Evolutionary conservation across 1,140 invertebrate genomes (phyloP).

Genomic region (Cydia strobilella): DNA sequence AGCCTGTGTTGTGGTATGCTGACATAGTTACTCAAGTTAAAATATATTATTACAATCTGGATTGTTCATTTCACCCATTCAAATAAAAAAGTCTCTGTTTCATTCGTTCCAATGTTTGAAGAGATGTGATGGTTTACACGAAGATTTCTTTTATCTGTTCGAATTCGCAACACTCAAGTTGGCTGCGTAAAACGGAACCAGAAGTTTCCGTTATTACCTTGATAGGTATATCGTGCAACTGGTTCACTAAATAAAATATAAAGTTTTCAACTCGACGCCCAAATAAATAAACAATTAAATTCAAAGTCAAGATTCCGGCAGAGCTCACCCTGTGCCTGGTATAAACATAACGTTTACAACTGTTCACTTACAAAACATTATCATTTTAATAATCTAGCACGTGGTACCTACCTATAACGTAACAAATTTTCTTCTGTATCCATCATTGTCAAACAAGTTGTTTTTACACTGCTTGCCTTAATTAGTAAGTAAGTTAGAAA

Average conservation of each 20-base stretch:
- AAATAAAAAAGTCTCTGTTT: not conserved
- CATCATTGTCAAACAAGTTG: constrained; percentile 27
- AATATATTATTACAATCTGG: not conserved
- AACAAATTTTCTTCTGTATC: constrained; percentile 8
- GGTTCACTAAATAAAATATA: not conserved
- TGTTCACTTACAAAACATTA: not conserved
- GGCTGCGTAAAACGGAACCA: not conserved
- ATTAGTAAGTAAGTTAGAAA: not conserved
- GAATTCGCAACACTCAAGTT: constrained; percentile 20
- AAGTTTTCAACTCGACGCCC: not conserved
- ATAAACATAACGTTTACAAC: not conserved
- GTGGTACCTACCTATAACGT: not conserved
- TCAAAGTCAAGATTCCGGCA: not conserved
- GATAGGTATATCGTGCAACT: not conserved
- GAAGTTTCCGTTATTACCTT: not conserved
- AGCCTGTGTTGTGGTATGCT: constrained; percentile 42
- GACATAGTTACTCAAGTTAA: constrained; percentile 38
- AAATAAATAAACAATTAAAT: not conserved
- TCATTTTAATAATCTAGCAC: not conserved
- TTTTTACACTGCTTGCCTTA: constrained; percentile 1
- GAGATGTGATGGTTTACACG: not conserved
- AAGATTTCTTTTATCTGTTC: constrained; percentile 12
- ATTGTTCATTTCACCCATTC: not conserved
- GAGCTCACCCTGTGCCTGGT: not conserved
- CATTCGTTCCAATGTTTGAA: not conserved